Evolutionary conservation across 2,888 invertebrate genomes (phyloP).

Genomic region (Oligia latruncula): DNA sequence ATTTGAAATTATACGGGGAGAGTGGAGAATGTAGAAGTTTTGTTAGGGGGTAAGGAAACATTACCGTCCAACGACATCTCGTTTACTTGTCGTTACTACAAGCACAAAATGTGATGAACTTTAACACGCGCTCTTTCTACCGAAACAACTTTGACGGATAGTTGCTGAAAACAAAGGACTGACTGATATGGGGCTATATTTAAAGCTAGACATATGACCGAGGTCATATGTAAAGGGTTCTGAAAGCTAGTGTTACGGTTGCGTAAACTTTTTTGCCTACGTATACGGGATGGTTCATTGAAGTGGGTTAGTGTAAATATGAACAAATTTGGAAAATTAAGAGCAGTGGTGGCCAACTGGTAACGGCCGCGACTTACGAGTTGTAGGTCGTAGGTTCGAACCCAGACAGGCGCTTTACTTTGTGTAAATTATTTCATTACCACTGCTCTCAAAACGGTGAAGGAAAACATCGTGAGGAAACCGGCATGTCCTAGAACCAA

Average conservation of each 20-base stretch:
- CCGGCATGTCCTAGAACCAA: too few species aligned
- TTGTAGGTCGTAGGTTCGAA: too few species aligned
- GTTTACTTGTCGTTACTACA: conserved; percentile 47
- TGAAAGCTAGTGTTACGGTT: conserved; percentile 12
- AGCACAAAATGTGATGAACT: conserved; percentile 16
- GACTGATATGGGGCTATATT: neutral
- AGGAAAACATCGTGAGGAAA: too few species aligned
- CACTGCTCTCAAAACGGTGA: too few species aligned
- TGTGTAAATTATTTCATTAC: too few species aligned
- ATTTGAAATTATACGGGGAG: conserved; percentile 53
- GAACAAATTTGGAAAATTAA: neutral
- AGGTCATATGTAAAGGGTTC: conserved; percentile 31
- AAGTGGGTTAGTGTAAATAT: neutral
- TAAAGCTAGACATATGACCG: conserved; percentile 6
- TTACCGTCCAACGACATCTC: conserved; percentile 46
- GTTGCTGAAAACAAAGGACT: conserved; percentile 8
- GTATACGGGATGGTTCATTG: neutral
- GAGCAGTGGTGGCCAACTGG: too few species aligned
- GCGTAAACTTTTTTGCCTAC: neutral
- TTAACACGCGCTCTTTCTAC: neutral
- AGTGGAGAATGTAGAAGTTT: conserved; percentile 44
- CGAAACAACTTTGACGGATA: conserved; percentile 4
- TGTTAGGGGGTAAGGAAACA: conserved; percentile 42
- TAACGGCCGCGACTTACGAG: too few species aligned
- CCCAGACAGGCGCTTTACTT: too few species aligned